These are phyloP conservation scores for Mus spretus DNA, from an alignment of 2,797 vertebrate species.

Conservation along the genomic window DNA sequence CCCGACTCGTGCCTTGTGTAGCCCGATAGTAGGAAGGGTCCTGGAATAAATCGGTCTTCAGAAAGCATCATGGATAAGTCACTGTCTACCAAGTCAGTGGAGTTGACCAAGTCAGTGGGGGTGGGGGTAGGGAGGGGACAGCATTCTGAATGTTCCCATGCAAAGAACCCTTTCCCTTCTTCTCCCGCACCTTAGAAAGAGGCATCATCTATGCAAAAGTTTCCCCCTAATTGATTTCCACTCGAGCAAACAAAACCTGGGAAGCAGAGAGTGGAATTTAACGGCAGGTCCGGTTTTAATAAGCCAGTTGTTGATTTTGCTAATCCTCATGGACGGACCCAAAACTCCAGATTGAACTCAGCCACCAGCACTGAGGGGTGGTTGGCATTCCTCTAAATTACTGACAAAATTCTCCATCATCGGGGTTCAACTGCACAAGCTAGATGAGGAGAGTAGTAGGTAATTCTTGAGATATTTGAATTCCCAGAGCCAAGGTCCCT, in stretches of 20 bases:
- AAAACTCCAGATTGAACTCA: background rate
- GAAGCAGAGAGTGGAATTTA: background rate
- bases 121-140: background rate
- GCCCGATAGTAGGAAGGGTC: background rate
- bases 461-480: slow-evolving; percentile 36
- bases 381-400: background rate
- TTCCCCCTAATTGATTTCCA: background rate
- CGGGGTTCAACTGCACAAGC: slow-evolving; percentile 10
- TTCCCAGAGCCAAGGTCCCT: slow-evolving; percentile 63
- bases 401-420: slow-evolving; percentile 14
- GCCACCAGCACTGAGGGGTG: background rate
- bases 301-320: slow-evolving; percentile 23
- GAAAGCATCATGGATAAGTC: background rate
- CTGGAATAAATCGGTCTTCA: background rate
- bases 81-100: too few species aligned
- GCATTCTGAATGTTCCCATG: background rate
- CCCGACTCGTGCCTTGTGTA: background rate
- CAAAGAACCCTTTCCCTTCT: background rate
- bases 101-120: too few species aligned
- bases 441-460: background rate
- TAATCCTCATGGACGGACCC: background rate
- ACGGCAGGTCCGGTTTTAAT: background rate
- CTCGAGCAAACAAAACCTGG: slow-evolving; percentile 37
- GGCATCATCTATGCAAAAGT: background rate
- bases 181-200: background rate